These are phyloP conservation scores for Aphrocallistes beatrix DNA, from an alignment of 37 sponge, comb jelly and placozoan genomes.

Conservation along the genomic window DNA sequence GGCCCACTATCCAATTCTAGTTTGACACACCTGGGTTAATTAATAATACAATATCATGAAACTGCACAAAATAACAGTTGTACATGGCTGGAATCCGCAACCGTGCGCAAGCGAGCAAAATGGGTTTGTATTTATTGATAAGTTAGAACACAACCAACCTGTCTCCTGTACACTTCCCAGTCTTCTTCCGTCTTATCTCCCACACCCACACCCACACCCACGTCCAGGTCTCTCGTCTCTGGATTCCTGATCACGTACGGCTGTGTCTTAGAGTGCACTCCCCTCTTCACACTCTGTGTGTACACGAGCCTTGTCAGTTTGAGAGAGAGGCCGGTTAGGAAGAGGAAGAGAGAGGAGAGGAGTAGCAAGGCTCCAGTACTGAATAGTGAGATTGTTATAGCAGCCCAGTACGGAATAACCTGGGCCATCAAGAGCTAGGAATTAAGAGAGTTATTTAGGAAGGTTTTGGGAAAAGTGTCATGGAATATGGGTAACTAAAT, in stretches of 20 bases:
- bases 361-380: not conserved
- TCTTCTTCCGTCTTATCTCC: not conserved
- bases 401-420: not conserved
- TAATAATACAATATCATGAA: too few relatives aligned
- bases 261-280: not conserved
- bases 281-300: not conserved
- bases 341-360: not conserved
- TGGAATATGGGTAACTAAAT: too few relatives aligned
- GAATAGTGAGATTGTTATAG: not conserved
- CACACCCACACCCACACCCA: not conserved
- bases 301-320: not conserved
- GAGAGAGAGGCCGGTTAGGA: not conserved
- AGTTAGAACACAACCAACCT: too few relatives aligned
- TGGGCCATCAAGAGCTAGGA: too few relatives aligned
- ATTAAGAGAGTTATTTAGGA: too few relatives aligned
- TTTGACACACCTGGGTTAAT: too few relatives aligned
- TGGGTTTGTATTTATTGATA: too few relatives aligned
- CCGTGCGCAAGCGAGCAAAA: too few relatives aligned
- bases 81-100: too few relatives aligned
- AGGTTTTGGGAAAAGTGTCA: too few relatives aligned
- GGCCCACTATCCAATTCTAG: too few relatives aligned
- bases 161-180: not conserved
- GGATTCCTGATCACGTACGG: not conserved
- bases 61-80: too few relatives aligned
- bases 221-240: not conserved